Conservation (phyloP, 1,140 invertebrate species). For the Drosophila aff. region DNA sequence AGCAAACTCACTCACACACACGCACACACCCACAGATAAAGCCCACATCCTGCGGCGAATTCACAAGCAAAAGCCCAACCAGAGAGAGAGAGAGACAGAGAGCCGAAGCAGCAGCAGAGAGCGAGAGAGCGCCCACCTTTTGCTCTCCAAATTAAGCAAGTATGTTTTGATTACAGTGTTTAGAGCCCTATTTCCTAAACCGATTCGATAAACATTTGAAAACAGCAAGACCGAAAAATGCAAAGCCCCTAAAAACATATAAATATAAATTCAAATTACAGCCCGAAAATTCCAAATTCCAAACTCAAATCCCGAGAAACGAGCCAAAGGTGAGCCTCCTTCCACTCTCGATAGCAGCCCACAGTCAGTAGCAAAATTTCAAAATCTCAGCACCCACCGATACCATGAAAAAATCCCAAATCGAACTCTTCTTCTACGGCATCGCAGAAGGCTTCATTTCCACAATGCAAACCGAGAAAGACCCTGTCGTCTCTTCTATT, state of each 20-base stretch:
- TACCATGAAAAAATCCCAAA: conserved; percentile 29
- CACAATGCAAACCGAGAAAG: conserved; percentile 50
- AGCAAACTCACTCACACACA: conserved; percentile 15
- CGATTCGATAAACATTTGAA: conserved; percentile 21
- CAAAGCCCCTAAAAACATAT: background rate
- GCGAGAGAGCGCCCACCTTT: conserved; percentile 64
- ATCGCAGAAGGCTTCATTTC: conserved; percentile 83
- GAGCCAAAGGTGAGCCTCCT: conserved; percentile 34
- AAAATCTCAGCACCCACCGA: conserved; percentile 44
- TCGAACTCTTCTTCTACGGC: conserved; percentile 77
- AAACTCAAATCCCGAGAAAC: conserved; percentile 8
- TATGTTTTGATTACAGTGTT: conserved; percentile 71
- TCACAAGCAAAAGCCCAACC: conserved; percentile 42
- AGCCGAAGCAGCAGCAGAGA: conserved; percentile 45
- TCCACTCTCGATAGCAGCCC: conserved; percentile 36
- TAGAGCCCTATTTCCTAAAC: conserved; percentile 53
- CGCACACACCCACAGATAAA: conserved; percentile 47
- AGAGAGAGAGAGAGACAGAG: conserved; percentile 41
- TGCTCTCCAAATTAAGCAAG: conserved; percentile 64
- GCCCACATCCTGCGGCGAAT: conserved; percentile 72
- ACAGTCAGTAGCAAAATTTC: conserved; percentile 41
- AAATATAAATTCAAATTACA: conserved; percentile 1
- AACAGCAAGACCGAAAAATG: conserved; percentile 11
- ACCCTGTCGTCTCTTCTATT: conserved; percentile 3
- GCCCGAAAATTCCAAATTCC: conserved; percentile 21